Base-by-base conservation (phyloP, 1,140 invertebrate species). In the Melanaphis sacchari region DNA sequence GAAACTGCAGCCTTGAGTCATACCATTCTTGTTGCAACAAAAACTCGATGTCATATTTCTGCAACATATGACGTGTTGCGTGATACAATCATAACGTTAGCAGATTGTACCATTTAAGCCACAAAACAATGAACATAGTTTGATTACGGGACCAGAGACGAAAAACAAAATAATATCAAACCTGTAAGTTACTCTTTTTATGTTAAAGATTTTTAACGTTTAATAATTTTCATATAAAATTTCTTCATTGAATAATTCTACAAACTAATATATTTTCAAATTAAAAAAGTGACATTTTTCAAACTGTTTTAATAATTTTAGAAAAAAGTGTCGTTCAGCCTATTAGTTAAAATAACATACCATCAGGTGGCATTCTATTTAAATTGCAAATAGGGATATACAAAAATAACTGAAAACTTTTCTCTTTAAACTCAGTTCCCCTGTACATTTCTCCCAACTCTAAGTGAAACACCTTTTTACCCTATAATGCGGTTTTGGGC, bases 41-140 rank as follows among this genome's bases (percentile, higher is more conserved):
- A 95, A 99, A 98, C 95, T 98, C 98, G 94, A 98, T 98, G 96
- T 99, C 98, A 96, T 99, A 99, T 98, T 98, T 98, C 98, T 98
- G 96, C 31, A 76, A 76, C 11, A 76, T 18, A 76, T 76, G 11
- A 76, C 31, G n/a, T 18, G 4, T 18, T 18, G 5, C 4, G 5
- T 36, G n/a, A 76, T 76, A n/a, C 31, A 66, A 24, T 2, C 15
- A 3, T 22, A 52, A 52, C 22, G 5, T 24, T 52, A 52, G 22
- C 52, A 24, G 22, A 24, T 49, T 46, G 15, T 46, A 46, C 24
- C 0, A 0, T 24, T 52, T 52, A 52, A 24, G 52, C 22, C 22
- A 9, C 3, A 24, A 52, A 52, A 52, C 52, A 1, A 24, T 52
- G 52, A 6, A 0, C 52, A 52, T 52, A 9, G 22, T 52, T 52